phyloP scores from a whole-genome alignment of 23 tunicate genomes.

The Halocynthia aurantium region DNA sequence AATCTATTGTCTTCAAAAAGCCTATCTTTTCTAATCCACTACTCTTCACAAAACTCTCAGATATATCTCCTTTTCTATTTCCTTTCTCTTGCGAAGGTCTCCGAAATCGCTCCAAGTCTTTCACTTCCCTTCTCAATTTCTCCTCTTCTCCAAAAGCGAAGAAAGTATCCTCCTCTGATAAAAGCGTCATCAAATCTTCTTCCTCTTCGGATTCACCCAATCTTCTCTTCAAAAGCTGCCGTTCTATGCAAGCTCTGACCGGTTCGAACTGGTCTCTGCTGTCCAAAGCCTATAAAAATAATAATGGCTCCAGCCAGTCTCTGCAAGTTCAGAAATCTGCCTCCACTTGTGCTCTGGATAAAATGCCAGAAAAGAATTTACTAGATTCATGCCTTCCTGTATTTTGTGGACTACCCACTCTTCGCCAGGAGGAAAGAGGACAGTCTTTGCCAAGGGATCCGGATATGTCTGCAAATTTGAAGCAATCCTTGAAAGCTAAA shows the following conservation, averaged over 20 bases:
- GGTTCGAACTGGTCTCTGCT: conserved; percentile 17
- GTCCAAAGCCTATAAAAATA: neutral
- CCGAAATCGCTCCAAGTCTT: conserved; percentile 4
- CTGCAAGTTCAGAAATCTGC: neutral
- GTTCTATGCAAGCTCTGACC: neutral
- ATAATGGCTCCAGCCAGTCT: neutral
- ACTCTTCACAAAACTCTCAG: no score
- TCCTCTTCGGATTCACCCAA: neutral
- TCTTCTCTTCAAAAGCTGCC: neutral
- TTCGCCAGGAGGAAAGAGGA: neutral
- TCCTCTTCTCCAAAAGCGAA: conserved; percentile 4
- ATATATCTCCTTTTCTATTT: neutral
- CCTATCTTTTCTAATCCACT: neutral
- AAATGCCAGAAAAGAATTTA: neutral
- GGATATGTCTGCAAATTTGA: neutral
- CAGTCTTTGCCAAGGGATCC: neutral
- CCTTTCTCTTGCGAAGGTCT: conserved; percentile 5
- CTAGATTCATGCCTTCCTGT: neutral
- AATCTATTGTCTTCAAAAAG: neutral
- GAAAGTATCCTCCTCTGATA: neutral
- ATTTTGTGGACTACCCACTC: neutral
- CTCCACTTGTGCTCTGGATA: neutral
- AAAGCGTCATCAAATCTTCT: neutral
- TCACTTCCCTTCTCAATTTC: conserved; percentile 9
- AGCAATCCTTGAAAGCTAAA: neutral